Evolutionary conservation across 2,888 invertebrate genomes (phyloP).

Genomic region (Diplolepis rosae): DNA sequence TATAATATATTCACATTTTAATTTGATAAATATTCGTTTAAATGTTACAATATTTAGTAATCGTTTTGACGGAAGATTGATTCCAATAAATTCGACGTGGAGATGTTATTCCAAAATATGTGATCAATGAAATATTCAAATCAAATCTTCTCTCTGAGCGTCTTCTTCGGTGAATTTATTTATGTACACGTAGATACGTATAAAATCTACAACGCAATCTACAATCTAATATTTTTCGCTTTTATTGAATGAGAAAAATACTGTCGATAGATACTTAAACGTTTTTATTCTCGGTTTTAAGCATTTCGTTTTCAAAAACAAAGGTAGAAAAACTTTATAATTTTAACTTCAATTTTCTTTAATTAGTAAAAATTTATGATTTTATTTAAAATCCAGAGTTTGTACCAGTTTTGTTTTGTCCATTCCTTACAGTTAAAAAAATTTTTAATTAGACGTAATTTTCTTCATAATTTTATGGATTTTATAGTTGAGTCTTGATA

Average conservation of each 20-base stretch:
- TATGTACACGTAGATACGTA: constrained; percentile 25
- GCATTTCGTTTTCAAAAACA: not conserved
- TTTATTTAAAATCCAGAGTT: too few relatives aligned
- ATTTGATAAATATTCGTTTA: not conserved
- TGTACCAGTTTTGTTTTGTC: too few relatives aligned
- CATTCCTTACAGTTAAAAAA: too few relatives aligned
- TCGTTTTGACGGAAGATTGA: not conserved
- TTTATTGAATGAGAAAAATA: not conserved
- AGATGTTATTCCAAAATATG: not conserved
- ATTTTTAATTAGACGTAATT: too few relatives aligned
- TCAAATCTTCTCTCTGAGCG: not conserved
- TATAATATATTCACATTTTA: not conserved
- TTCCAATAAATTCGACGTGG: not conserved
- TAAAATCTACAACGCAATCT: constrained; percentile 22
- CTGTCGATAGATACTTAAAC: not conserved
- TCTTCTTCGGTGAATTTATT: not conserved
- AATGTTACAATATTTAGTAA: not conserved
- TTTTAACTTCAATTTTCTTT: too few relatives aligned
- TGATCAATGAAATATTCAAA: not conserved
- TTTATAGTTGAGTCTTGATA: too few relatives aligned
- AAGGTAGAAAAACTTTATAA: too few relatives aligned
- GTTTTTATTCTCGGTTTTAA: not conserved
- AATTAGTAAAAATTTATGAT: too few relatives aligned
- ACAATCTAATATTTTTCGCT: constrained; percentile 6
- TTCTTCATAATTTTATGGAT: too few relatives aligned